Evolutionary conservation across 2,888 invertebrate genomes (phyloP).

Genomic region (Lycia hirtaria): DNA sequence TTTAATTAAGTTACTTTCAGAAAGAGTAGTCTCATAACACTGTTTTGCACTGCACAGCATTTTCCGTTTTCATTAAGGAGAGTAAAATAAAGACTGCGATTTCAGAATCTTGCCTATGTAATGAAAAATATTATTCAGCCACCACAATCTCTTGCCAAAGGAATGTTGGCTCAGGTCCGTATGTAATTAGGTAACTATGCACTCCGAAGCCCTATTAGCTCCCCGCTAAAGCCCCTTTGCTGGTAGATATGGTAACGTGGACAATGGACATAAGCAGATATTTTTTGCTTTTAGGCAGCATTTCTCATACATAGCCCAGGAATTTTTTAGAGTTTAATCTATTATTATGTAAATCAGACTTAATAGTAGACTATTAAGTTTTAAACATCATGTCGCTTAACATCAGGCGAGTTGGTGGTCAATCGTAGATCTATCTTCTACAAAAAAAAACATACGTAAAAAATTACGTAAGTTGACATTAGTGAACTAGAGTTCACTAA

Average conservation of each 20-base stretch:
- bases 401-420: too few relatives aligned
- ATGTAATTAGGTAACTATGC: conserved; percentile 15
- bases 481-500: too few relatives aligned
- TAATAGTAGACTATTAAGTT: too few relatives aligned
- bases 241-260: neutral
- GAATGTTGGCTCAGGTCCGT: conserved; percentile 18
- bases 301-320: too few relatives aligned
- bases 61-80: conserved; percentile 7
- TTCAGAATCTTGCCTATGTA: conserved; percentile 16
- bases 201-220: conserved; percentile 13
- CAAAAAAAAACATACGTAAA: too few relatives aligned
- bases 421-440: too few relatives aligned
- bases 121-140: conserved; percentile 11
- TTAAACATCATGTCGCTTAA: too few relatives aligned
- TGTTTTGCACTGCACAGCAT: neutral
- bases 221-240: conserved; percentile 5
- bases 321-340: too few relatives aligned
- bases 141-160: conserved; percentile 20
- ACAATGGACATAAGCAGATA: neutral
- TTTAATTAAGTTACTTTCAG: too few relatives aligned
- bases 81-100: neutral
- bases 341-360: too few relatives aligned
- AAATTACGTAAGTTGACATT: too few relatives aligned
- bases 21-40: neutral
- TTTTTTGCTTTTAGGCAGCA: too few relatives aligned